Conservation (phyloP, 2,113 vertebrate species). For the Gobiocypris rarus region DNA sequence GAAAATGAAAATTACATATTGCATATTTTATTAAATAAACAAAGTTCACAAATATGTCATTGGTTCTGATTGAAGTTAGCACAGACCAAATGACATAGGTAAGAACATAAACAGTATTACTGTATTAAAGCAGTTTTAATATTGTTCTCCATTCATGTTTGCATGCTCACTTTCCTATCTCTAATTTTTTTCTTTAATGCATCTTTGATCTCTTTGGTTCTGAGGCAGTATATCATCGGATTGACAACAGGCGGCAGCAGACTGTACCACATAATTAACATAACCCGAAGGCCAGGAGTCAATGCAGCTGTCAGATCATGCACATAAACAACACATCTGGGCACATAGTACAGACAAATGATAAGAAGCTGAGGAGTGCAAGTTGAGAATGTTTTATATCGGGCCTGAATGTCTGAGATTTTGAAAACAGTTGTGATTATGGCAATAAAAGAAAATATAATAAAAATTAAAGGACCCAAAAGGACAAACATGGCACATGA, state of each 20-base stretch:
- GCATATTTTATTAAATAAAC: background rate
- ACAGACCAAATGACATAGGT: background rate
- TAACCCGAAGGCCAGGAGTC: constrained; percentile 64
- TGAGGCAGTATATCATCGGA: constrained; percentile 74
- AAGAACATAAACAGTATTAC: background rate
- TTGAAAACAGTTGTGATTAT: constrained; percentile 63
- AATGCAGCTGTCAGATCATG: constrained; percentile 39
- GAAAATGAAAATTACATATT: background rate
- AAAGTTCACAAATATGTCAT: background rate
- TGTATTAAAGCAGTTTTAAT: background rate
- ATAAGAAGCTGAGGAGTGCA: constrained; percentile 73
- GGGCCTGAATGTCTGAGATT: constrained; percentile 51
- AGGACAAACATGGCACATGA: constrained; percentile 67
- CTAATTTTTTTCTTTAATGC: constrained; percentile 53
- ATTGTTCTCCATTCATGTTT: background rate
- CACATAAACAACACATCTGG: constrained; percentile 72
- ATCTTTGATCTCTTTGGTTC: constrained; percentile 69
- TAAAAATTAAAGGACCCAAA: constrained; percentile 62
- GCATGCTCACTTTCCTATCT: constrained; percentile 44
- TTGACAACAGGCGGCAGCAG: constrained; percentile 72
- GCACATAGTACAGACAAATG: constrained; percentile 71
- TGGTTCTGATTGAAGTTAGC: background rate
- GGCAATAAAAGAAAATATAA: constrained; percentile 65
- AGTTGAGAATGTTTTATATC: constrained; percentile 67
- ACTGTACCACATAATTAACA: constrained; percentile 71